A percentile compares a stretch with the other conserved stretches of the same genome.
Evolutionary conservation across 2,113 vertebrate genomes (phyloP).

Genomic region (Ondatra zibethicus): DNA sequence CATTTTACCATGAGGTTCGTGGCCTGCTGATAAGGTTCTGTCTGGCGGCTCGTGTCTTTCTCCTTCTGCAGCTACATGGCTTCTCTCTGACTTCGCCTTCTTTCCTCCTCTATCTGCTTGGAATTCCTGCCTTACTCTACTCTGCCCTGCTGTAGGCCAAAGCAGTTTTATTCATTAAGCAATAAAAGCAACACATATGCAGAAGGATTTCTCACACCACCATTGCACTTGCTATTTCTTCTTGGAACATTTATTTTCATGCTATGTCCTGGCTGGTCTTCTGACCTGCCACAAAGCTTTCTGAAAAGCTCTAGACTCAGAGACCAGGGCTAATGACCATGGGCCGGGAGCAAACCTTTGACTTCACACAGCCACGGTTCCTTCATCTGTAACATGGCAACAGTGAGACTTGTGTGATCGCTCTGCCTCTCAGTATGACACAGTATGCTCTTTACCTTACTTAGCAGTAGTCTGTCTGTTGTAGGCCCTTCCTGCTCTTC

Average conservation of each 20-base stretch:
- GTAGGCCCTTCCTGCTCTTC: neutral
- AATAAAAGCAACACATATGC: too few relatives aligned
- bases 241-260: neutral
- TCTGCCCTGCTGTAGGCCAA: too few relatives aligned
- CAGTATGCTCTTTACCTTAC: too few relatives aligned
- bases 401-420: neutral
- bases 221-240: neutral
- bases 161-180: too few relatives aligned
- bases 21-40: too few relatives aligned
- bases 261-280: neutral
- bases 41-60: too few relatives aligned
- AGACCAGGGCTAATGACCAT: accelerated
- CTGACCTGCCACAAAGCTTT: neutral
- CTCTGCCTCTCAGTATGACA: neutral
- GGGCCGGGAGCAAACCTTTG: neutral
- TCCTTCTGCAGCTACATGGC: too few relatives aligned
- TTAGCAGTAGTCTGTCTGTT: neutral
- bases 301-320: neutral
- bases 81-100: too few relatives aligned
- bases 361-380: neutral
- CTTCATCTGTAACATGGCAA: neutral
- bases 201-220: too few relatives aligned
- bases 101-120: too few relatives aligned
- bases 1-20: too few relatives aligned
- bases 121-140: too few relatives aligned